These are phyloP conservation scores for Climacteris rufus DNA, from an alignment of 2,113 vertebrate genomes.

Conservation along the genomic window DNA sequence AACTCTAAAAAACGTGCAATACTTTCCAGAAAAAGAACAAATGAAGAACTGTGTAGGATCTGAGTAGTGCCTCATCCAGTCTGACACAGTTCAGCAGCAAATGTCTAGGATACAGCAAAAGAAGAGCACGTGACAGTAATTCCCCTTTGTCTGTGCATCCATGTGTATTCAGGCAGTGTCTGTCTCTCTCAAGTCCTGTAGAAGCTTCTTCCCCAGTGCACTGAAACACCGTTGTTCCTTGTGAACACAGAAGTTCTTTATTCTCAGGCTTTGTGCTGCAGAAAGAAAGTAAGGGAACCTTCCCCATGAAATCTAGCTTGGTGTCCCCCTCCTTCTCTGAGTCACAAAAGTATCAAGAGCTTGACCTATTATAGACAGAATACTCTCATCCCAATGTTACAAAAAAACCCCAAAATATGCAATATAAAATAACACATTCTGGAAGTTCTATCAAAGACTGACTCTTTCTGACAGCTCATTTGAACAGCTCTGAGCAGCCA, in stretches of 20 bases:
- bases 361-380: background rate
- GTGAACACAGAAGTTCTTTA: background rate
- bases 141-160: background rate
- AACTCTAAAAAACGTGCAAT: background rate
- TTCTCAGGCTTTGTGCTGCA: background rate
- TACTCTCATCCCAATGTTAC: background rate
- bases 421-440: background rate
- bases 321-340: background rate
- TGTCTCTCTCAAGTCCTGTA: background rate
- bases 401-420: background rate
- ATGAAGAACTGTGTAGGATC: background rate
- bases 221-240: background rate
- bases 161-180: rapidly evolving
- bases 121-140: background rate
- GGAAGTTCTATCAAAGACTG: background rate
- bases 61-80: no score
- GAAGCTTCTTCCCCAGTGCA: background rate
- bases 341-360: background rate
- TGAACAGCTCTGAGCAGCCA: background rate
- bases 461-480: background rate
- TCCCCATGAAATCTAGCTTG: background rate
- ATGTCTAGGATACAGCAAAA: background rate
- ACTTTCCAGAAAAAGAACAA: background rate
- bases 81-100: background rate
- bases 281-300: background rate